phyloP scores from a whole-genome alignment of 2,797 vertebrate genomes.

The Girardinus metallicus region DNA sequence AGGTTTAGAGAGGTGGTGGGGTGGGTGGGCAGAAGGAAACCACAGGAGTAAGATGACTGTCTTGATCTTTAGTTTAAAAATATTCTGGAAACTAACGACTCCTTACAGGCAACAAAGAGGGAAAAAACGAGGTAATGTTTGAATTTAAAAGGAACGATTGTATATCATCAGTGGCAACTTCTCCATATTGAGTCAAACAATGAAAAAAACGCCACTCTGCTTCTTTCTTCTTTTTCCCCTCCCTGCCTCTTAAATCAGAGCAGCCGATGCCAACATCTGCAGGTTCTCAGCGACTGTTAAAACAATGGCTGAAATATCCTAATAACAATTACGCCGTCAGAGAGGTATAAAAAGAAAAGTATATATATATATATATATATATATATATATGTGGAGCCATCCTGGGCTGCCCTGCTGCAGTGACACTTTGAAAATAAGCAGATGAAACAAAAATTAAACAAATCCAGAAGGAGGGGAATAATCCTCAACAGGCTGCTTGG shows the following conservation, averaged over 20 bases:
- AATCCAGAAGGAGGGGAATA: conserved; percentile 89
- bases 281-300: conserved; percentile 94
- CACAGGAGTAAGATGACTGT: conserved; percentile 63
- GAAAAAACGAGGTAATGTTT: conserved; percentile 79
- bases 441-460: conserved; percentile 97
- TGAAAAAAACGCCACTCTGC: conserved; percentile 88
- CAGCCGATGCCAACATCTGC: conserved; percentile 93
- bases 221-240: conserved; percentile 63
- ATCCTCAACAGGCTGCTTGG: conserved; percentile 90
- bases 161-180: conserved; percentile 88
- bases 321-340: conserved; percentile 85
- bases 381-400: conserved; percentile 78
- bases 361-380: not conserved
- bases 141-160: conserved; percentile 83
- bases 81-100: conserved; percentile 69
- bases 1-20: conserved; percentile 38
- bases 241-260: conserved; percentile 75
- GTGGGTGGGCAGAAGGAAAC: conserved; percentile 37
- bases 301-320: conserved; percentile 86
- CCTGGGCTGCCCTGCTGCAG: conserved; percentile 76
- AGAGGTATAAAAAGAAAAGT: conserved; percentile 54
- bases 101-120: conserved; percentile 67
- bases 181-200: conserved; percentile 99
- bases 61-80: conserved; percentile 75
- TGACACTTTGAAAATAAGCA: conserved; percentile 99